Percentiles rank a stretch among this genome's conserved stretches.
These are phyloP conservation scores for Cylindroiulus punctatus DNA, from an alignment of 2,888 invertebrate genomes.

Conservation along the genomic window DNA sequence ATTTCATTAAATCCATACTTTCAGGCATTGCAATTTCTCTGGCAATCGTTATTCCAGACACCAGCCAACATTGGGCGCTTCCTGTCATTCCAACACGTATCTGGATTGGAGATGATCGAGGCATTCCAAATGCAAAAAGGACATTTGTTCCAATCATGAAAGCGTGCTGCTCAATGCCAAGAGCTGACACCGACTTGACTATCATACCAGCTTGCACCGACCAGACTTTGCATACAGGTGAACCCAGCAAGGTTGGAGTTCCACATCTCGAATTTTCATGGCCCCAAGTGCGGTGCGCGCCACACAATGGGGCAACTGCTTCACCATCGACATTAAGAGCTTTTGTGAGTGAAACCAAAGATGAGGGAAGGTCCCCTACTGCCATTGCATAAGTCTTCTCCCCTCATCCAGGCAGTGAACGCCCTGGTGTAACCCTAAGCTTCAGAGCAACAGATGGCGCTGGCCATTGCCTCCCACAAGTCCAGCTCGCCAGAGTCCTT, in stretches of 20 bases:
- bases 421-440: conserved; percentile 2
- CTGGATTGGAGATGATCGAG: no score
- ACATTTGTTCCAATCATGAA: no score
- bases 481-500: background rate
- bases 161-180: no score
- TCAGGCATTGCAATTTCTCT: no score
- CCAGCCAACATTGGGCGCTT: no score
- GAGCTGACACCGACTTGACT: no score
- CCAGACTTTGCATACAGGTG: background rate
- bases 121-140: no score
- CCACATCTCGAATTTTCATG: background rate
- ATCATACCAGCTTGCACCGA: no score
- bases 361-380: background rate
- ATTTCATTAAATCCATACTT: no score
- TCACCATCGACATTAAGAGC: background rate
- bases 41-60: no score
- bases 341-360: background rate
- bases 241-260: background rate
- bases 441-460: background rate
- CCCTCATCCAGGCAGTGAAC: background rate
- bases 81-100: no score
- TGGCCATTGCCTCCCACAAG: background rate
- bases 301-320: background rate
- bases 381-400: background rate
- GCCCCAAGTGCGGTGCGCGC: background rate